phyloP scores from a whole-genome alignment of 2,888 invertebrate genomes.

The Rhagophthalmus giganteus region DNA sequence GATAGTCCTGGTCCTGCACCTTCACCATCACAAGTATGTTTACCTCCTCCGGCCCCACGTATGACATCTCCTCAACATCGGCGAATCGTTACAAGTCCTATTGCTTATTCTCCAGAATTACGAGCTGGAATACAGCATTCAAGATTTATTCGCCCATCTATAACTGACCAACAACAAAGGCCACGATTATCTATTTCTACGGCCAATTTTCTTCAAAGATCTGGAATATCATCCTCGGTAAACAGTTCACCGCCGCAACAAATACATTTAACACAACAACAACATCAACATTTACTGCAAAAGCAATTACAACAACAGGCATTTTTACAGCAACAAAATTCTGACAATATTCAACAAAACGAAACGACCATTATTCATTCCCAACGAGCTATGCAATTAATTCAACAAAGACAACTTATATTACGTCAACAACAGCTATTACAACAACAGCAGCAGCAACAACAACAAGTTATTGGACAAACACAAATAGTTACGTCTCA shows the following conservation, averaged over 20 bases:
- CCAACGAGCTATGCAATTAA: slow-evolving; percentile 48
- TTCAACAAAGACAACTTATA: slow-evolving; percentile 49
- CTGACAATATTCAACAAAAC: slow-evolving; percentile 49
- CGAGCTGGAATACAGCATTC: slow-evolving; percentile 45
- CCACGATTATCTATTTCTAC: slow-evolving; percentile 45
- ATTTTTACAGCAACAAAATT: slow-evolving; percentile 43
- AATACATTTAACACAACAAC: slow-evolving; percentile 47
- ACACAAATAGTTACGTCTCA: slow-evolving; percentile 48
- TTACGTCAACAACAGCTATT: slow-evolving; percentile 52
- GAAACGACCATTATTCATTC: slow-evolving; percentile 56
- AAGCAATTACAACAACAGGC: slow-evolving; percentile 41
- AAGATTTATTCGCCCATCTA: slow-evolving; percentile 45
- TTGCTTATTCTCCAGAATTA: slow-evolving; percentile 42
- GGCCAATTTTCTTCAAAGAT: slow-evolving; percentile 51
- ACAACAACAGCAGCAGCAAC: slow-evolving; percentile 40
- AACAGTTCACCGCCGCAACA: slow-evolving; percentile 52
- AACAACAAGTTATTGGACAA: slow-evolving; percentile 38
- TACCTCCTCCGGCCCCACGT: slow-evolving; percentile 57
- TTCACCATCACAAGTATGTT: slow-evolving; percentile 53
- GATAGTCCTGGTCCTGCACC: slow-evolving; percentile 63
- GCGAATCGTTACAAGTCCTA: slow-evolving; percentile 61
- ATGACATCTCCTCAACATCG: slow-evolving; percentile 65
- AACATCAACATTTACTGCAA: slow-evolving; percentile 39
- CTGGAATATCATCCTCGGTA: slow-evolving; percentile 51
- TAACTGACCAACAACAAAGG: slow-evolving; percentile 48